phyloP scores from a whole-genome alignment of 2,888 invertebrate genomes.

The Trichacis sp. region DNA sequence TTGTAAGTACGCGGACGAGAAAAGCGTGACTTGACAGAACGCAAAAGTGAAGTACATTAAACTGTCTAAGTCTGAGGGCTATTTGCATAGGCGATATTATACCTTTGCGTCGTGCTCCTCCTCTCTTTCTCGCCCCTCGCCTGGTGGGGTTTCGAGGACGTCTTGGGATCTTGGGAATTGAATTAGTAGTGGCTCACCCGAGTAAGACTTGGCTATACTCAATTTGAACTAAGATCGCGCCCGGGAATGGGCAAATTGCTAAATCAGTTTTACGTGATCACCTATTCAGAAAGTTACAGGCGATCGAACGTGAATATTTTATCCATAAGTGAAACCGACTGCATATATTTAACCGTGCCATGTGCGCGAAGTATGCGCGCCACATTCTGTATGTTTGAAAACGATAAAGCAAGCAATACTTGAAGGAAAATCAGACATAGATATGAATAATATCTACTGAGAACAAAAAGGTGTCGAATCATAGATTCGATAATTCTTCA shows the following conservation, averaged over 20 bases:
- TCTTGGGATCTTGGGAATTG: constrained; percentile 67
- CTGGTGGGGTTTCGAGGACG: constrained; percentile 50
- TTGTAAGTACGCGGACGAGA: constrained; percentile 33
- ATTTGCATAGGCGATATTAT: constrained; percentile 69
- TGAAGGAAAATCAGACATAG: no score
- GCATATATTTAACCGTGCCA: constrained; percentile 37
- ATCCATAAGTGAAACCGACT: constrained; percentile 43
- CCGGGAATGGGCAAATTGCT: constrained; percentile 66
- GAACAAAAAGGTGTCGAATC: no score
- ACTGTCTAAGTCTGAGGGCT: constrained; percentile 68
- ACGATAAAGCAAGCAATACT: no score
- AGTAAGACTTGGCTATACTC: constrained; percentile 68
- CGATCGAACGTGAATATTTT: constrained; percentile 57
- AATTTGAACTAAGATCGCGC: constrained; percentile 68
- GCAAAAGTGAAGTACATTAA: constrained; percentile 61
- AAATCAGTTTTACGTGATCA: constrained; percentile 70
- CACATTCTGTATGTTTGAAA: no score
- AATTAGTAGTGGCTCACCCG: constrained; percentile 69
- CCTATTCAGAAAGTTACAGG: constrained; percentile 68
- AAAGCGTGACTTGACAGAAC: constrained; percentile 27
- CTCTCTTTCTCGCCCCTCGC: constrained; percentile 35
- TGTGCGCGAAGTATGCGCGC: constrained; percentile 31
- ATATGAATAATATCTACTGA: no score
- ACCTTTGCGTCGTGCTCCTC: constrained; percentile 54
- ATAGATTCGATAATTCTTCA: no score